Evolutionary conservation across 1,140 invertebrate genomes (phyloP), one percentile per base, ranked within the genome.

Genomic region (Leptestheria dahalacensis): DNA sequence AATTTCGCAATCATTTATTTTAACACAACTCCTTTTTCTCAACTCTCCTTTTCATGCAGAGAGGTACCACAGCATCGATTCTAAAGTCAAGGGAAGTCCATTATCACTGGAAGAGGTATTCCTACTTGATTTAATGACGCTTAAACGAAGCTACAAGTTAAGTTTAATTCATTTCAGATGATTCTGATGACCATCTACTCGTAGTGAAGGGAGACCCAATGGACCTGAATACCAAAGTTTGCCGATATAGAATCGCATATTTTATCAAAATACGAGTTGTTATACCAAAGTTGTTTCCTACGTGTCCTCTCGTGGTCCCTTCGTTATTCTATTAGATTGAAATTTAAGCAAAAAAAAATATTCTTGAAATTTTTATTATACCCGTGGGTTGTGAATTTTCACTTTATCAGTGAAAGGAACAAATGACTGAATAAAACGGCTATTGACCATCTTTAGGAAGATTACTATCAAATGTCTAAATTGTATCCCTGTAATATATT

Each of bases 141-240:
- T 15, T 61, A 24, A 9, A 59, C 54, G 18, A 15, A 20, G 24
- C 21, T 60, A 48, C 24, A 23, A 2, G n/a, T 58, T 50, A 10
- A 29, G 57, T 29, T 53, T 59, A 58, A 64, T 67, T 64, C 23
- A 59, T 73, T 74, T 62, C 72, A 82, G 79, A 80, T 82, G 78
- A 83, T 82, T 61, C 69, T 83, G 65, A 82, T 82, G 78, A 83
- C 80, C n/a, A 79, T 82, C 63, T 82, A 82, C 71, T 81, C 81
- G 60, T 83, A 41, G 33, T 41, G 33, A n/a, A n/a, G n/a, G n/a
- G n/a, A n/a, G n/a, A n/a, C n/a, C n/a, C n/a, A n/a, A n/a, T n/a
- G n/a, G n/a, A n/a, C n/a, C n/a, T n/a, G n/a, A n/a, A n/a, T n/a
- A n/a, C n/a, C n/a, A n/a, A n/a, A n/a, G n/a, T n/a, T n/a, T n/a